phyloP scores from a whole-genome alignment of 2,888 invertebrate genomes.

The Hypomecis atomaria region DNA sequence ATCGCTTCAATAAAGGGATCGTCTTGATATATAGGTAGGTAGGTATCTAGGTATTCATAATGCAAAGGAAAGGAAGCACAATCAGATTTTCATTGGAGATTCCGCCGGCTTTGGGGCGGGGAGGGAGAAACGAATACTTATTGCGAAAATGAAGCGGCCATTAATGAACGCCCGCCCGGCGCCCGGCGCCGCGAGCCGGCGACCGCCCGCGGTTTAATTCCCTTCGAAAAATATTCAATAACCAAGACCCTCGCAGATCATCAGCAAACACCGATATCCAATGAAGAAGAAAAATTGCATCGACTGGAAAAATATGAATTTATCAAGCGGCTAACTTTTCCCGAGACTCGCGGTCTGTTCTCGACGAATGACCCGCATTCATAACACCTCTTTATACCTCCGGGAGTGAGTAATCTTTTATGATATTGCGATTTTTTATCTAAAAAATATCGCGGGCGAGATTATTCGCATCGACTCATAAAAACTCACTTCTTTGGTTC shows the following conservation, averaged over 20 bases:
- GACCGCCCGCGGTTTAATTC: conserved; percentile 71
- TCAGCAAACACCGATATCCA: conserved; percentile 62
- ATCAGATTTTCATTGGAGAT: conserved; percentile 79
- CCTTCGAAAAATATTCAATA: conserved; percentile 80
- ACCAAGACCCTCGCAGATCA: conserved; percentile 63
- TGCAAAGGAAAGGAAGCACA: conserved; percentile 76
- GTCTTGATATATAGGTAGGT: conserved; percentile 68
- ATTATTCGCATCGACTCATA: conserved; percentile 60
- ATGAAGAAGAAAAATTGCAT: conserved; percentile 64
- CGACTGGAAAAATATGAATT: conserved; percentile 52
- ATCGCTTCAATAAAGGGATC: conserved; percentile 68
- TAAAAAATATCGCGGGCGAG: conserved; percentile 45
- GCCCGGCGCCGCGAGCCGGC: conserved; percentile 60
- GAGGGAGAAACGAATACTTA: conserved; percentile 79
- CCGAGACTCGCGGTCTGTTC: conserved; percentile 36
- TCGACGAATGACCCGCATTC: conserved; percentile 41
- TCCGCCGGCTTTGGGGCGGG: conserved; percentile 44
- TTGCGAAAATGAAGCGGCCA: conserved; percentile 79
- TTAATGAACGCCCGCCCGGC: conserved; percentile 69
- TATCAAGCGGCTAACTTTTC: conserved; percentile 40
- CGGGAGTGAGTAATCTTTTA: conserved; percentile 33
- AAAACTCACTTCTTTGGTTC: conserved; percentile 57
- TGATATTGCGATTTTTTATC: conserved; percentile 38
- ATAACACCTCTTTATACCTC: conserved; percentile 40
- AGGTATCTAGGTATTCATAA: conserved; percentile 61